Percentiles rank a stretch among this genome's conserved stretches.
phyloP scores from a whole-genome alignment of 2,888 invertebrate genomes.

The Pristionchus japonicus region DNA sequence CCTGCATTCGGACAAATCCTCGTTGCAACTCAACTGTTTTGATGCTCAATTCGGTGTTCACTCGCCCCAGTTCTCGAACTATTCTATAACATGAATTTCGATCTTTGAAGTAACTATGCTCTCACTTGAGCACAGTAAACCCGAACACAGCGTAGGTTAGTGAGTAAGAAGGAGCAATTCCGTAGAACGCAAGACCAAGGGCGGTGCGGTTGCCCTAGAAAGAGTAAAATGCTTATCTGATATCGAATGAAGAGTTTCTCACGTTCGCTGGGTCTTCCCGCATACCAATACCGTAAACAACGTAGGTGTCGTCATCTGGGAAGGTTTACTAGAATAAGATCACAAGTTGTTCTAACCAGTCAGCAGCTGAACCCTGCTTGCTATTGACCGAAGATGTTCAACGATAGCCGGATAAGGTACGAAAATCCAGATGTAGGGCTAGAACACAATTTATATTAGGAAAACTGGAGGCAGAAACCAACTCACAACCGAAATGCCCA shows the following conservation, averaged over 20 bases:
- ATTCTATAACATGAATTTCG: not conserved
- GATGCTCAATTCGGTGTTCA: not conserved
- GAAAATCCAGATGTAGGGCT: constrained; percentile 22
- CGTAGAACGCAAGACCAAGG: not conserved
- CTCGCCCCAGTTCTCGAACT: not conserved
- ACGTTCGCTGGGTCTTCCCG: not conserved
- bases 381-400: not conserved
- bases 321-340: not conserved
- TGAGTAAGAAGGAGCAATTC: not conserved
- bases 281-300: constrained; percentile 2
- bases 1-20: not conserved
- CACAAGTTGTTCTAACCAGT: not conserved
- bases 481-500: not conserved
- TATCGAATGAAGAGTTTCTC: no score
- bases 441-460: not conserved
- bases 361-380: not conserved
- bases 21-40: not conserved
- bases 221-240: not conserved
- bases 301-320: not conserved
- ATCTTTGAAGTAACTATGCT: not conserved
- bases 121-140: not conserved
- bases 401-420: not conserved
- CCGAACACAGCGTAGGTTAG: not conserved
- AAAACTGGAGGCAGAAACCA: not conserved
- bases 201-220: constrained; percentile 12